phyloP scores from a whole-genome alignment of 2,113 vertebrate genomes.

The Tetraodon nigroviridis region DNA sequence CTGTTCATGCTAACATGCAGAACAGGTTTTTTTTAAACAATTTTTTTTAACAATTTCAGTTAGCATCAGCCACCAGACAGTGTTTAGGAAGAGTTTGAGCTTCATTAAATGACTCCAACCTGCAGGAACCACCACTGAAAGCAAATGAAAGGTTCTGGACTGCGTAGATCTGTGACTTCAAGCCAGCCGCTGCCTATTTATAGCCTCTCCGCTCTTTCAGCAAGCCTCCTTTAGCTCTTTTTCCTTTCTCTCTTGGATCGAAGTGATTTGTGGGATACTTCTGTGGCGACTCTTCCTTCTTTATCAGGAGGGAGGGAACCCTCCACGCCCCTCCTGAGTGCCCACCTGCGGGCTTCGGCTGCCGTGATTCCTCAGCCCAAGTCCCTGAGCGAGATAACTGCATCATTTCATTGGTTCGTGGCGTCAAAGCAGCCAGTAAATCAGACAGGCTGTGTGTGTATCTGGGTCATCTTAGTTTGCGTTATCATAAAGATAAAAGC shows the following conservation, averaged over 20 bases:
- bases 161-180: too few relatives aligned
- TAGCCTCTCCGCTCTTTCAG: constrained; percentile 3
- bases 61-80: too few relatives aligned
- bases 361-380: constrained; percentile 21
- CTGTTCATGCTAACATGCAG: too few relatives aligned
- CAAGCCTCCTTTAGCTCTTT: constrained; percentile 59
- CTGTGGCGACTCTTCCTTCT: constrained; percentile 90
- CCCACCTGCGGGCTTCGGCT: constrained; percentile 22
- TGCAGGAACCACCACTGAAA: too few relatives aligned
- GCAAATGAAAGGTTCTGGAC: too few relatives aligned
- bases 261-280: constrained; percentile 64
- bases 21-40: too few relatives aligned
- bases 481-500: too few relatives aligned
- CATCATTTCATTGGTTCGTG: constrained; percentile 32
- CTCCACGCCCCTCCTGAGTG: constrained; percentile 34
- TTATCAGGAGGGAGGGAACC: constrained; percentile 88
- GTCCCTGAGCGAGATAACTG: constrained; percentile 20
- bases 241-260: constrained; percentile 63
- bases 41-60: too few relatives aligned
- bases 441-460: constrained; percentile 7
- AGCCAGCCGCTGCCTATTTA: too few relatives aligned
- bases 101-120: too few relatives aligned
- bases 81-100: too few relatives aligned
- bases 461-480: constrained; percentile 17
- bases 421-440: constrained; percentile 22